Evolutionary conservation across 1,140 invertebrate species (phyloP).

Genomic region (Pomacea maculata): DNA sequence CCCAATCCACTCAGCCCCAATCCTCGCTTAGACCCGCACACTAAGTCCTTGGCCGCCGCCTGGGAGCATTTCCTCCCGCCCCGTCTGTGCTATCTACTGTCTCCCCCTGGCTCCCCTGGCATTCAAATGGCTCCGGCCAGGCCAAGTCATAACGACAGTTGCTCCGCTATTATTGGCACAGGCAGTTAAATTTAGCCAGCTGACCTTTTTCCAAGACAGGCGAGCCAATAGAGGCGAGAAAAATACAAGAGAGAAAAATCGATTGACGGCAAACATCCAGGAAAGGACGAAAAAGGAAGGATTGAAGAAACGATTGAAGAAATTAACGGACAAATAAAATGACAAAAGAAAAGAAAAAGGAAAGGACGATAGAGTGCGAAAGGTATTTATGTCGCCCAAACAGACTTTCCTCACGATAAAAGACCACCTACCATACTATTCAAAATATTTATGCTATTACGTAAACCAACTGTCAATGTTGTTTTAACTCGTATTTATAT

Average conservation of each 20-base stretch:
- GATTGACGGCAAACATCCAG: background rate
- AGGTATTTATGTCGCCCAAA: background rate
- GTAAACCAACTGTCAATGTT: no score
- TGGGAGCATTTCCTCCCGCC: no score
- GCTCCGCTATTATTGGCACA: conserved; percentile 15
- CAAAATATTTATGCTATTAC: no score
- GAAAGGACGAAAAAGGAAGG: background rate
- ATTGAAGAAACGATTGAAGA: background rate
- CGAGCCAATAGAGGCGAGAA: background rate
- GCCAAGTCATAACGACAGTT: conserved; percentile 5
- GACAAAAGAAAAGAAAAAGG: background rate
- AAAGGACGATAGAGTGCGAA: background rate
- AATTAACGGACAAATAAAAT: background rate
- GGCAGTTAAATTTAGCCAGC: conserved; percentile 16
- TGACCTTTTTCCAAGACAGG: conserved; percentile 23
- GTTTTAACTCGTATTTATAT: no score
- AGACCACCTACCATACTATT: no score
- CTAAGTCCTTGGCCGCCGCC: no score
- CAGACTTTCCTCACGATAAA: no score
- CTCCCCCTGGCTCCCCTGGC: background rate
- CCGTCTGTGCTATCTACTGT: background rate
- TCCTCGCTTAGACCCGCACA: no score
- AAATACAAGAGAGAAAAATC: conserved; percentile 2
- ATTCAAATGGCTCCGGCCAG: background rate
- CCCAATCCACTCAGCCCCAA: no score